These are phyloP conservation scores for Trimorus sp. DNA, from an alignment of 2,888 invertebrate species.

Conservation along the genomic window DNA sequence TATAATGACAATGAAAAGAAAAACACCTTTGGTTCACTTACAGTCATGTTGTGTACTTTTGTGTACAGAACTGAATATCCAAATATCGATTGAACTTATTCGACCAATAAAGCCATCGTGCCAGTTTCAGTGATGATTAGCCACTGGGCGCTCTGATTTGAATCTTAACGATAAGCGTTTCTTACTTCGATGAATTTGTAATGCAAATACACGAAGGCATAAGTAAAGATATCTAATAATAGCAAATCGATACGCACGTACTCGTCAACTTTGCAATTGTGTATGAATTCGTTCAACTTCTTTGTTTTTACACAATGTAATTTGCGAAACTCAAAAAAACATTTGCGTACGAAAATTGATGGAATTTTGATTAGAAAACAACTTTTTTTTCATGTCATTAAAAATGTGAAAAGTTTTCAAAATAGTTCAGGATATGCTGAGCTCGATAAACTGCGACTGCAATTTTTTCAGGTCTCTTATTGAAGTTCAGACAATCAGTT, in stretches of 20 bases:
- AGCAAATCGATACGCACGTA: constrained; percentile 20
- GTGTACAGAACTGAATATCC: not conserved
- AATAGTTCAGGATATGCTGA: too few species aligned
- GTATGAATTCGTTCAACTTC: too few species aligned
- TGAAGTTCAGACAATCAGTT: too few species aligned
- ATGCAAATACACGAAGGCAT: constrained; percentile 17
- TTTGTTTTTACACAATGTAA: too few species aligned
- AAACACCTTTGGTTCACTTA: not conserved
- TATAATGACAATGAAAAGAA: too few species aligned
- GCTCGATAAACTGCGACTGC: too few species aligned
- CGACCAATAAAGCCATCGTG: not conserved
- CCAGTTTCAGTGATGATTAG: not conserved
- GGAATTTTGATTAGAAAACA: too few species aligned
- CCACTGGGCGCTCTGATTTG: constrained; percentile 7
- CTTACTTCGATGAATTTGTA: constrained; percentile 21
- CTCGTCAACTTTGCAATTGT: not conserved
- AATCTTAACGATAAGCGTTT: constrained; percentile 30
- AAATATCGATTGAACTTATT: not conserved
- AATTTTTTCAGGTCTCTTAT: too few species aligned
- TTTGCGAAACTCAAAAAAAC: too few species aligned
- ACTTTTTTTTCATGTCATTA: too few species aligned
- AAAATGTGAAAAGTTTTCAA: too few species aligned
- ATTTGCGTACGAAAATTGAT: too few species aligned
- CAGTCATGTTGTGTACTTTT: constrained; percentile 13
- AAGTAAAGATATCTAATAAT: constrained; percentile 24